Evolutionary conservation across 2,888 invertebrate genomes (phyloP), one percentile per base, ranked within the genome.

Genomic region (Eudasyphora cyanicolor): DNA sequence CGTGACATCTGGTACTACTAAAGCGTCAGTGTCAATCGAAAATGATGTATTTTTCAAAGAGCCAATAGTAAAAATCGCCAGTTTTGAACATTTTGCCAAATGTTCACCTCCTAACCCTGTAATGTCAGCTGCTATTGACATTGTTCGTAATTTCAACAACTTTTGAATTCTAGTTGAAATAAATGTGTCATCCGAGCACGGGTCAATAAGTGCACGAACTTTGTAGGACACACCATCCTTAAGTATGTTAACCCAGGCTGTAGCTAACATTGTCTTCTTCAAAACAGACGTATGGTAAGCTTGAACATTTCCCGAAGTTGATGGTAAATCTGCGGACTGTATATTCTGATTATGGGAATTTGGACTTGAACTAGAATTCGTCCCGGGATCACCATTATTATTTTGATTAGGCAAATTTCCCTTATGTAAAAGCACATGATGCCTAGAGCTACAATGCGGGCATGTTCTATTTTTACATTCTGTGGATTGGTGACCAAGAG

Each of bases 121-220:
- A 7, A 78, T 45, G 17, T 77, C 54, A 12, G 35, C 76, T 14
- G n/a, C n/a, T n/a, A n/a, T n/a, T n/a, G 21, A 12, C 35, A n/a
- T 5, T 14, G 21, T 60, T 3, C 24, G 69, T 7, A 80, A 49
- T 35, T 70, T 69, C 0, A 80, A 29, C 8, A 76, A 24, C 12
- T 62, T 76, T 10, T 70, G 54, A 19, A 80, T 29, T 1, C 64
- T n/a, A 10, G 76, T 49, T 6, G 83, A 82, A n/a, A 83, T 74
- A 10, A 85, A 80, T 0, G 81, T 70, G 1, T 73, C 76, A 12
- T 82, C 79, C 0, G 82, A 84, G 2, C 79, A 79, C 2, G 82
- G 76, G 19, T 84, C 79, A 35, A 79, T 74, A 6, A 83, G 35
- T 1, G 83, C 81, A 35, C 83, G 21, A 5, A 76, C 62, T 27